Conservation (phyloP, 2,113 vertebrate species). For the Dipodomys stephensi region DNA sequence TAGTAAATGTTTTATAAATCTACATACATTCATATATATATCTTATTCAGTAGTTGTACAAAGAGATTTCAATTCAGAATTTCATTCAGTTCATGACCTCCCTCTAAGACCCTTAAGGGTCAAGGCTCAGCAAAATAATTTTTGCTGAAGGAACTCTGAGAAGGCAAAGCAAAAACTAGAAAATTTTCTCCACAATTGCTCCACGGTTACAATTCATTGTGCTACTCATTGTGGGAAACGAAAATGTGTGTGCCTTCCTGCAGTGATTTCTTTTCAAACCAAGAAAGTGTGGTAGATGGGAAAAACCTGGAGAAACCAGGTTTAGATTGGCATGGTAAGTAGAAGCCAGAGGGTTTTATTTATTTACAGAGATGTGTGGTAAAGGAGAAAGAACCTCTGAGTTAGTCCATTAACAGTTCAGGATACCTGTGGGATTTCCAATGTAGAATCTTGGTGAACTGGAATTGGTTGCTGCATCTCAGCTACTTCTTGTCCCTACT, state of each 20-base stretch:
- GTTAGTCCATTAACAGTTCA: background rate
- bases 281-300: background rate
- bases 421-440: conserved; percentile 26
- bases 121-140: too few species aligned
- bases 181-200: background rate
- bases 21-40: too few species aligned
- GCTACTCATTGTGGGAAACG: conserved; percentile 30
- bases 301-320: background rate
- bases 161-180: background rate
- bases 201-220: background rate
- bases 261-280: background rate
- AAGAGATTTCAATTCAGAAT: too few species aligned
- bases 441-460: background rate
- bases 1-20: too few species aligned
- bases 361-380: background rate
- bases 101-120: too few species aligned
- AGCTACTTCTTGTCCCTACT: conserved; percentile 18
- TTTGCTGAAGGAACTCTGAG: too few species aligned
- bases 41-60: too few species aligned
- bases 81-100: too few species aligned
- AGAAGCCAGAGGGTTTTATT: background rate
- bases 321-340: background rate
- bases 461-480: background rate
- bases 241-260: background rate
- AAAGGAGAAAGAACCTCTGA: background rate